Percentiles rank a stretch among this genome's conserved stretches.
These are phyloP conservation scores for Pseudomyrmex pallidus DNA, from an alignment of 1,140 invertebrate genomes.

Conservation along the genomic window DNA sequence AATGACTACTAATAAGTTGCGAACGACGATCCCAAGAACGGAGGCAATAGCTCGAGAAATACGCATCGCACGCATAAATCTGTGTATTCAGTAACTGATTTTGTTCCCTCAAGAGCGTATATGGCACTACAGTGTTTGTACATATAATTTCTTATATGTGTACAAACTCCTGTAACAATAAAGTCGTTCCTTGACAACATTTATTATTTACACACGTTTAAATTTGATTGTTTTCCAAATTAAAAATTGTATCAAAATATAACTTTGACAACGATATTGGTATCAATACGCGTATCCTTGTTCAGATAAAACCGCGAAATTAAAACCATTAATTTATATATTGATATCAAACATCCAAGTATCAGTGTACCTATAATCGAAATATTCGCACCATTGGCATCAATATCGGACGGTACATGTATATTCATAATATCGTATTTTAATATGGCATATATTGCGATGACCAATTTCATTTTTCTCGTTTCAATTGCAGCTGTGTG, in stretches of 20 bases:
- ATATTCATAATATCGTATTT: background rate
- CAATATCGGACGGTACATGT: background rate
- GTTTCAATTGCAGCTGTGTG: background rate
- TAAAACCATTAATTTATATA: background rate
- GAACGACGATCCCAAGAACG: conserved; percentile 43
- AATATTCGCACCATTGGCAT: background rate
- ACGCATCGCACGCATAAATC: background rate
- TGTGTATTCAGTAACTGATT: background rate
- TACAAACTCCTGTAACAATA: too few species aligned
- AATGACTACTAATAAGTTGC: conserved; percentile 51
- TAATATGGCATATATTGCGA: background rate
- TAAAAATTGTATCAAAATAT: too few species aligned
- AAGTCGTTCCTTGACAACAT: too few species aligned
- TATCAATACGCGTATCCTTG: too few species aligned
- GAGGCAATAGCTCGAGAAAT: background rate
- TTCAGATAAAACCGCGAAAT: too few species aligned
- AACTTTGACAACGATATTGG: too few species aligned
- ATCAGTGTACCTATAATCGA: background rate
- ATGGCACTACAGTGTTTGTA: background rate
- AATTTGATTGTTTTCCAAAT: too few species aligned
- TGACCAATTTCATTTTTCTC: conserved; percentile 7
- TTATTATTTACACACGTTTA: too few species aligned
- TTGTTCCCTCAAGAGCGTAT: too few species aligned
- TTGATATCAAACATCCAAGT: background rate
- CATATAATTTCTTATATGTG: background rate